Evolutionary conservation across 2,888 invertebrate genomes (phyloP).

Genomic region (Muscina levida): DNA sequence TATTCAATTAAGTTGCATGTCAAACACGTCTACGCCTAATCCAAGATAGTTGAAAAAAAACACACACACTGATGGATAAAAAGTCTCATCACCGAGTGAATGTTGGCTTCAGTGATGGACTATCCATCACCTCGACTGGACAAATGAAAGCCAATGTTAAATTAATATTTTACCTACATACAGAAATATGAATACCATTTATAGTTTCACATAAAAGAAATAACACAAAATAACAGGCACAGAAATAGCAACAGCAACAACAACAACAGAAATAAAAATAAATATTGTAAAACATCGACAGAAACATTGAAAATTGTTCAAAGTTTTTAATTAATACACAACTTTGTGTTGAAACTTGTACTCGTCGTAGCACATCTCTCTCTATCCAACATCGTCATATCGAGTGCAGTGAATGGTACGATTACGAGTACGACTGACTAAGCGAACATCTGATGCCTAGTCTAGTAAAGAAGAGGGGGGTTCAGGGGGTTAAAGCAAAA

Average conservation of each 20-base stretch:
- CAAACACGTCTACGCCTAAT: conserved; percentile 62
- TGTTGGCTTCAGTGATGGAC: background rate
- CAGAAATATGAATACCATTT: conserved; percentile 30
- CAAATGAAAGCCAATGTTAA: conserved; percentile 45
- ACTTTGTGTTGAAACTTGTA: conserved; percentile 58
- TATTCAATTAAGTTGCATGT: conserved; percentile 64
- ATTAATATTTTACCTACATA: conserved; percentile 42
- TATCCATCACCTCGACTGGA: conserved; percentile 12
- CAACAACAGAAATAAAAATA: conserved; percentile 24
- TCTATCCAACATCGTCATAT: too few species aligned
- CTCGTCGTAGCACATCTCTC: too few species aligned
- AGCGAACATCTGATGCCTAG: too few species aligned
- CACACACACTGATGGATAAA: conserved; percentile 43
- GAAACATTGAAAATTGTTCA: conserved; percentile 66
- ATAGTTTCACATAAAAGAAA: too few species aligned
- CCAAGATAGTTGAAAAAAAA: conserved; percentile 14
- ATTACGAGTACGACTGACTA: too few species aligned
- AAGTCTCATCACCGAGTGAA: conserved; percentile 4
- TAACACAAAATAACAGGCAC: too few species aligned
- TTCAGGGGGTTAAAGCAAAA: too few species aligned
- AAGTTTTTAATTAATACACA: conserved; percentile 78
- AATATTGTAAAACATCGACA: conserved; percentile 56
- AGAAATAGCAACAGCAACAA: conserved; percentile 4
- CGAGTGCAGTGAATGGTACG: too few species aligned
- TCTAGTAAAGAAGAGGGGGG: too few species aligned